Conservation (phyloP, 2,888 invertebrate genomes). For the Macrostomum cliftonense region DNA sequence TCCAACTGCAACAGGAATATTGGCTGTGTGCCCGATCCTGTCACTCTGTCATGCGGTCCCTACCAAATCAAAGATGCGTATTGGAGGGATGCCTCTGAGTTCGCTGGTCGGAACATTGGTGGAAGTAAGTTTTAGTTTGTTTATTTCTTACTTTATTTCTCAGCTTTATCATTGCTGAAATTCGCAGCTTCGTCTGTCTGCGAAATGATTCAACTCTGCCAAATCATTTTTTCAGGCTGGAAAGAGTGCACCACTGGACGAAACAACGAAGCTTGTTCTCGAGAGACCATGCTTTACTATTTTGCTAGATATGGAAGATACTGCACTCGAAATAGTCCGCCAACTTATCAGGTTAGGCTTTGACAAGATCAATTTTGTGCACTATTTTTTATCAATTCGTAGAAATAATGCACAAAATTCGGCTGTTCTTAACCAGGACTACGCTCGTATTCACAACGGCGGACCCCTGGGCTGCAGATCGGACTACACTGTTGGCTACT, state of each 20-base stretch:
- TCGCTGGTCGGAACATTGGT: no score
- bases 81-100: constrained; percentile 14
- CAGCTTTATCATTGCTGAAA: no score
- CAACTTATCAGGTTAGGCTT: constrained; percentile 17
- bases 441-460: no score
- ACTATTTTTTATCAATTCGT: no score
- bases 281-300: constrained; percentile 19
- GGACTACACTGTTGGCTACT: no score
- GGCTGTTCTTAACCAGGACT: no score
- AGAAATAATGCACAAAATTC: no score
- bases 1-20: no score
- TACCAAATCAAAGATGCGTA: constrained; percentile 29
- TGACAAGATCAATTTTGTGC: no score
- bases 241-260: constrained; percentile 14
- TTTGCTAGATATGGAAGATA: constrained; percentile 18
- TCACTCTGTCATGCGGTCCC: constrained; percentile 21
- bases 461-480: no score
- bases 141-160: neutral
- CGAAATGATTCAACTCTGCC: no score
- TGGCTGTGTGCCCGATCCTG: constrained; percentile 14
- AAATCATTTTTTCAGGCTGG: constrained; percentile 14
- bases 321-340: constrained; percentile 15
- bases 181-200: no score
- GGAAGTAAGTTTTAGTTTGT: neutral
- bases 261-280: constrained; percentile 17